Conservation (phyloP, 2,113 vertebrate species). For the Eupsittula cactorum region DNA sequence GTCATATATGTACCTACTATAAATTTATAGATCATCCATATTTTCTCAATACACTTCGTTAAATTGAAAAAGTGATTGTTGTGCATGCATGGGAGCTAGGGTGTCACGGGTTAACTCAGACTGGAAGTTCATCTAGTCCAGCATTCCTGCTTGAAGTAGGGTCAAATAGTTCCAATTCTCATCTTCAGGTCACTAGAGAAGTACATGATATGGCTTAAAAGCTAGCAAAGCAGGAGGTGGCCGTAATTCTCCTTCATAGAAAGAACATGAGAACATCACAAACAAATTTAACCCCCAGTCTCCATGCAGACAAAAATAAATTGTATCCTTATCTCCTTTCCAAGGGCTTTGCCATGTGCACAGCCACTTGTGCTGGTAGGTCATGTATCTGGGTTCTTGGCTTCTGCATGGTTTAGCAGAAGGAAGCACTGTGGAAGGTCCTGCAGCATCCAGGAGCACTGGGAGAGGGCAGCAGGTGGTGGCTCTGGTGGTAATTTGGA, state of each 20-base stretch:
- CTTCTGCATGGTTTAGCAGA: accelerated
- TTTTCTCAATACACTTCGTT: not conserved
- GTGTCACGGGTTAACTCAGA: accelerated
- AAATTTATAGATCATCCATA: not conserved
- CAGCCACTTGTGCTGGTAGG: not conserved
- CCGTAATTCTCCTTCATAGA: accelerated
- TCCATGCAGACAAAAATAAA: accelerated
- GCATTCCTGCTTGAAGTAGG: not conserved
- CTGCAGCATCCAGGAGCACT: not conserved
- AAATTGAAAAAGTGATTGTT: not conserved
- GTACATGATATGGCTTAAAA: accelerated
- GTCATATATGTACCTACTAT: not conserved
- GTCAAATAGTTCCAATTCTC: not conserved
- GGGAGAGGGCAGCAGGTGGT: not conserved
- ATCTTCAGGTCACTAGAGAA: accelerated
- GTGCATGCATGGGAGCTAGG: accelerated
- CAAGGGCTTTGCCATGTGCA: not conserved
- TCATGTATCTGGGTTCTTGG: accelerated
- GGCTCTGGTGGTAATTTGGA: not conserved
- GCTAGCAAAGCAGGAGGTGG: not conserved
- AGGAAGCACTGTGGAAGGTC: not conserved
- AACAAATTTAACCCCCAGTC: accelerated
- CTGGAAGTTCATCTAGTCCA: accelerated
- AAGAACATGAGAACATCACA: accelerated
- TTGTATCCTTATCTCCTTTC: not conserved